Percentiles rank a stretch among this genome's conserved stretches.
phyloP scores from a whole-genome alignment of 2,113 vertebrate genomes.

The Gymnarchus niloticus region DNA sequence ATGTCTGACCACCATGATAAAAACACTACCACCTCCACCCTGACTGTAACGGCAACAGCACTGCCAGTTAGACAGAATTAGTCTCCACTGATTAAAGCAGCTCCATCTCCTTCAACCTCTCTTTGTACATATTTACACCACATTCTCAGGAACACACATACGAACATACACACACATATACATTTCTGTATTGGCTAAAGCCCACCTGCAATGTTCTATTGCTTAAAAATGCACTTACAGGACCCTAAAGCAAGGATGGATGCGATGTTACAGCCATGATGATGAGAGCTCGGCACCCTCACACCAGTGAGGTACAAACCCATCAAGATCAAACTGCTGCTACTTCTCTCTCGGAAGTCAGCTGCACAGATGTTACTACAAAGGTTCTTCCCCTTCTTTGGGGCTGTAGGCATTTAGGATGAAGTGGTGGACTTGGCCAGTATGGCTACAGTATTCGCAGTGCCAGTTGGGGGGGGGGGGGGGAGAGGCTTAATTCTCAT shows the following conservation, averaged over 20 bases:
- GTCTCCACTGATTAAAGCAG: conserved; percentile 8
- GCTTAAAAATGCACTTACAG: conserved; percentile 22
- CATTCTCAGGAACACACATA: background rate
- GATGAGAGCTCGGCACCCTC: background rate
- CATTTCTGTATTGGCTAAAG: conserved; percentile 18
- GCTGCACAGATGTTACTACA: background rate
- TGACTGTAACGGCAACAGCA: conserved; percentile 2
- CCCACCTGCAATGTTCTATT: conserved; percentile 8
- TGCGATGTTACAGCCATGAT: background rate
- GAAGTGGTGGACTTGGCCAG: background rate
- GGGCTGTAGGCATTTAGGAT: background rate
- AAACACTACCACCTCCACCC: conserved; percentile 19
- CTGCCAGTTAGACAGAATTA: conserved; percentile 11
- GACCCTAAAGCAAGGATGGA: conserved; percentile 3
- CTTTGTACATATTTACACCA: conserved; percentile 23
- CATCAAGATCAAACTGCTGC: background rate
- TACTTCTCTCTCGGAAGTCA: background rate
- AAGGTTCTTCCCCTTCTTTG: background rate
- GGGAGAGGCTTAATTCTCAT: conserved; percentile 2
- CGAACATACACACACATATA: conserved; percentile 5
- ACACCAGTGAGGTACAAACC: background rate
- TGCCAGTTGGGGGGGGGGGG: background rate
- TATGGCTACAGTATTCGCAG: conserved; percentile 1
- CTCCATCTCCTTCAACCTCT: background rate
- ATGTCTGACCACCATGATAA: conserved; percentile 17